Base-by-base conservation (phyloP, 1,140 invertebrate species). In the Ooceraea biroi region DNA sequence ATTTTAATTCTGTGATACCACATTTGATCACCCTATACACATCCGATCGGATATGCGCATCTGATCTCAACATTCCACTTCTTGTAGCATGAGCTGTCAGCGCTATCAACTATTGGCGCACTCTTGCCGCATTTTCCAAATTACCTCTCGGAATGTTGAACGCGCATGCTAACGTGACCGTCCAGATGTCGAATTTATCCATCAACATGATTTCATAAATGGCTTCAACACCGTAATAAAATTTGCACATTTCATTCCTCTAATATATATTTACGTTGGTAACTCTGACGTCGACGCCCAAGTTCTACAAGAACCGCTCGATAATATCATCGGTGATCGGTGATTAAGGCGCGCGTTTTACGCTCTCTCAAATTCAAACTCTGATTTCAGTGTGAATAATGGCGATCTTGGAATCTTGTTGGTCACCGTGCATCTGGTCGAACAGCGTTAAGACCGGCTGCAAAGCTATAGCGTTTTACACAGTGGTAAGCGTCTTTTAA, bases 371-470 rank as follows among this genome's bases (percentile, higher is more conserved):
- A 57, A 55, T 77, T 77, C 8, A 0, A 52, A 76, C 44, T 87
- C 36, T 57, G 61, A 57, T 90, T 91, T 85, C 44, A 84, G 76
- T 7, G 68, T 44, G 19, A 69, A 95, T 92, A 92, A 97, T 97
- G 97, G 95, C 96, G n/a, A 92, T 97, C 2, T 87, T 98, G 48
- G 94, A 96, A 91, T 96, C 97, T 0, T 98, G 97, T 92, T 98
- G 97, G 97, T 97, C 97, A 2, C 97, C 97, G 60, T 97, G 96
- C 90, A 96, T 98, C 87, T 98, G 97, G 96, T 97, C 97, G 12
- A 96, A 97, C 84, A 96, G 96, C 92, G 95, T 98, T 0, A 97
- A 97, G 91, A 95, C 95, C 72, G 97, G 97, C 7, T 97, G 96
- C 88, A 96, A 95, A 91, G 96, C 96, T 0, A 96, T 98, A 85